These are phyloP conservation scores for Girardinus metallicus DNA, from an alignment of 2,797 vertebrate species.

Conservation along the genomic window DNA sequence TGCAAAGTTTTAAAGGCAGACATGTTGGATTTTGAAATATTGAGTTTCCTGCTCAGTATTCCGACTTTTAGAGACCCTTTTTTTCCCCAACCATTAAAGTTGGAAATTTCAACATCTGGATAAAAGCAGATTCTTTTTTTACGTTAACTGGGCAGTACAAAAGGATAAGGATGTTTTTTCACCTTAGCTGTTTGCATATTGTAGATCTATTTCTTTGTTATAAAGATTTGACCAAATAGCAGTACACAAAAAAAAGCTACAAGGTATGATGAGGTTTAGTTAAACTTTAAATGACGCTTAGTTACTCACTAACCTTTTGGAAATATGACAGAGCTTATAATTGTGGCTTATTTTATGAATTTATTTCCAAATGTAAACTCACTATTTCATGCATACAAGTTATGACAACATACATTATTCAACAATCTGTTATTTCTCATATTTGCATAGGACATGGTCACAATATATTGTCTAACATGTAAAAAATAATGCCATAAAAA, in stretches of 20 bases:
- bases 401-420: slow-evolving; percentile 92
- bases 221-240: background rate
- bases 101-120: background rate
- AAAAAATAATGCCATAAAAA: slow-evolving; percentile 97
- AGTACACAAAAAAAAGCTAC: background rate
- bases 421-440: slow-evolving; percentile 92
- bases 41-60: background rate
- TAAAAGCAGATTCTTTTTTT: background rate
- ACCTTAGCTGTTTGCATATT: background rate
- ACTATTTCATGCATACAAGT: slow-evolving; percentile 99
- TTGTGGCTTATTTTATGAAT: slow-evolving; percentile 85
- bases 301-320: background rate
- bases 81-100: no score
- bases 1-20: background rate
- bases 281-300: background rate
- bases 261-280: background rate
- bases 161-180: background rate
- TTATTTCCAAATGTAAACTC: slow-evolving; percentile 99
- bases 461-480: slow-evolving; percentile 98
- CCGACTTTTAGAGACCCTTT: background rate
- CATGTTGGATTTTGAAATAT: background rate
- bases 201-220: background rate
- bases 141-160: background rate
- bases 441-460: slow-evolving; percentile 97
- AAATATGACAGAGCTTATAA: slow-evolving; percentile 22